These are phyloP conservation scores for Augochlora pura DNA, from an alignment of 1,140 invertebrate genomes.

Conservation along the genomic window DNA sequence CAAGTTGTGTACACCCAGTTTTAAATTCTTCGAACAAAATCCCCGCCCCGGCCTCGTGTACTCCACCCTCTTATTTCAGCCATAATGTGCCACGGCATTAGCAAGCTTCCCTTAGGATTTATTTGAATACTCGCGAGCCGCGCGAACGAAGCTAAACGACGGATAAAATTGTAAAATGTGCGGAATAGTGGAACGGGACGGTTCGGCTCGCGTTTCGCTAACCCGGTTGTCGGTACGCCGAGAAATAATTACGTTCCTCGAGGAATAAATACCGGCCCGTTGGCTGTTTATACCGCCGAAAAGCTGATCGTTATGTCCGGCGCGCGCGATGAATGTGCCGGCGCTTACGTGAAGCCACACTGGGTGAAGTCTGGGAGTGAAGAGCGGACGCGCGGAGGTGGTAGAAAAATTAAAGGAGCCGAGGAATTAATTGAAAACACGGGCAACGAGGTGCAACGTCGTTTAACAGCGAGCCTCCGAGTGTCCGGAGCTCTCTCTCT, in stretches of 20 bases:
- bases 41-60: too few species aligned
- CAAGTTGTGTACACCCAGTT: too few species aligned
- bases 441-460: slow-evolving; percentile 46
- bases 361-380: not conserved
- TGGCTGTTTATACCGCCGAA: slow-evolving; percentile 18
- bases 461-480: slow-evolving; percentile 29
- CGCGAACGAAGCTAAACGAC: not conserved
- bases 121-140: not conserved
- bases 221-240: not conserved
- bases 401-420: not conserved
- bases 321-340: slow-evolving; percentile 31
- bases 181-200: not conserved
- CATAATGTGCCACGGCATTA: too few species aligned
- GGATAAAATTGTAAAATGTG: not conserved
- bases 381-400: not conserved
- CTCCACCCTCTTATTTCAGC: too few species aligned
- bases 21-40: too few species aligned
- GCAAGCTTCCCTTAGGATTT: too few species aligned
- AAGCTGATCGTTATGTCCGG: slow-evolving; percentile 15
- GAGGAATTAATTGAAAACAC: slow-evolving; percentile 58
- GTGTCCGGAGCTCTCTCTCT: slow-evolving; percentile 31
- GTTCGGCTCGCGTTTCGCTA: not conserved
- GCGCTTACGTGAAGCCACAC: not conserved
- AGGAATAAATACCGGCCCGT: slow-evolving; percentile 18
- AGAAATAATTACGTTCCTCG: slow-evolving; percentile 22